Evolutionary conservation across 2,797 vertebrate species (phyloP).

Genomic region (Sarcophilus harrisii): DNA sequence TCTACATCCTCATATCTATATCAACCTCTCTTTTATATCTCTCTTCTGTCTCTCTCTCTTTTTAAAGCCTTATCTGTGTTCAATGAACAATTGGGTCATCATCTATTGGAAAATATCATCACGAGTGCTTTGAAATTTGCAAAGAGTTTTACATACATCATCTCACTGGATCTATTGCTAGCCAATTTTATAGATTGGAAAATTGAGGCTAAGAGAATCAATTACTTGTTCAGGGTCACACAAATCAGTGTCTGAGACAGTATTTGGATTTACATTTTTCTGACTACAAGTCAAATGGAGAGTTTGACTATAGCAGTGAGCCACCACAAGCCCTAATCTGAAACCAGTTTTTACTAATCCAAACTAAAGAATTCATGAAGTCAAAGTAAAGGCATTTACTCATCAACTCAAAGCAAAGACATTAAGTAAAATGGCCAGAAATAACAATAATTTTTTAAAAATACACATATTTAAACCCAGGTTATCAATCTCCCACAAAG

Average conservation of each 20-base stretch:
- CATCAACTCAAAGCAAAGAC: not conserved
- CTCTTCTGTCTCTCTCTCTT: too few relatives aligned
- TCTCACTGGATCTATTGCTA: not conserved
- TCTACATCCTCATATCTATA: not conserved
- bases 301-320: not conserved
- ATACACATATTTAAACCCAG: not conserved
- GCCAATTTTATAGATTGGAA: not conserved
- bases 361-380: not conserved
- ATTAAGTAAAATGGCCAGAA: not conserved
- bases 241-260: not conserved
- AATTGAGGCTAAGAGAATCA: not conserved
- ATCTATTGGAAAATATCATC: not conserved
- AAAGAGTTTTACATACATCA: not conserved
- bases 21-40: too few relatives aligned
- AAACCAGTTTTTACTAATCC: not conserved
- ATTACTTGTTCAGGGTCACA: not conserved
- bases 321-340: not conserved
- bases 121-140: not conserved
- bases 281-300: not conserved
- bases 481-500: not conserved
- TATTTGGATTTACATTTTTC: not conserved
- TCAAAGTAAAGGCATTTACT: not conserved
- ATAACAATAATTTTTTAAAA: too few relatives aligned
- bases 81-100: not conserved
- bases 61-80: too few relatives aligned